phyloP scores from a whole-genome alignment of 1,140 invertebrate species.

The Halictus rubicundus region DNA sequence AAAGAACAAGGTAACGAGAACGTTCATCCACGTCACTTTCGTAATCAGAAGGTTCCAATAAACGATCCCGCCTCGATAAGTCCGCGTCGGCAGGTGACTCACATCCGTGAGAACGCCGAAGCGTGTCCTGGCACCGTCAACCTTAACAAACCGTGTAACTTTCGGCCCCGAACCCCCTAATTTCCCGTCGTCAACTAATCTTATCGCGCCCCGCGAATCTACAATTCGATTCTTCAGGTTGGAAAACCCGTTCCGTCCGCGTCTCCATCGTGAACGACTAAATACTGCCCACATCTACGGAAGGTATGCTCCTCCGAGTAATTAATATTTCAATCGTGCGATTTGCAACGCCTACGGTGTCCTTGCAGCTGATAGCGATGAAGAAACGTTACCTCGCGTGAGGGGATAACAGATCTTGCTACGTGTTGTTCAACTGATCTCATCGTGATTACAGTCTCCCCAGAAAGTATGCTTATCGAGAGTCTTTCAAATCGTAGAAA shows the following conservation, averaged over 20 bases:
- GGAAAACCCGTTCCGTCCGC: not conserved
- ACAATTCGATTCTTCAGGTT: not conserved
- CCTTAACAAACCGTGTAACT: not conserved
- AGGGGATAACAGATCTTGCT: not conserved
- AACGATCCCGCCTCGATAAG: constrained; percentile 46
- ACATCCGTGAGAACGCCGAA: constrained; percentile 40
- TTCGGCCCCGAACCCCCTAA: not conserved
- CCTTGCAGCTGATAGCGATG: not conserved
- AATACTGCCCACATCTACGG: not conserved
- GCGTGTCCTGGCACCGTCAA: not conserved
- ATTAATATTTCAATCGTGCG: not conserved
- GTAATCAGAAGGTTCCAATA: constrained; percentile 47
- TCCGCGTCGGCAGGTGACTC: constrained; percentile 28
- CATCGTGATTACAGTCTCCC: not conserved
- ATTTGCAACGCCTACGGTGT: not conserved
- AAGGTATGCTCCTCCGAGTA: not conserved
- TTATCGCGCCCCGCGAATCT: not conserved
- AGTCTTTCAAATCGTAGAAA: not conserved
- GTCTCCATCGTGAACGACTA: not conserved
- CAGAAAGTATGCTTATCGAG: not conserved
- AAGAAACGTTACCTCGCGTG: not conserved
- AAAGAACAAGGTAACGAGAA: constrained; percentile 38
- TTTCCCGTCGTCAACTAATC: not conserved
- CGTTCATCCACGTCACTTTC: constrained; percentile 29
- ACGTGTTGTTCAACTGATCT: not conserved